A percentile compares a stretch with the other conserved stretches of the same genome.
These are phyloP conservation scores for Galbula dea DNA, from an alignment of 2,113 vertebrate genomes.

Conservation along the genomic window DNA sequence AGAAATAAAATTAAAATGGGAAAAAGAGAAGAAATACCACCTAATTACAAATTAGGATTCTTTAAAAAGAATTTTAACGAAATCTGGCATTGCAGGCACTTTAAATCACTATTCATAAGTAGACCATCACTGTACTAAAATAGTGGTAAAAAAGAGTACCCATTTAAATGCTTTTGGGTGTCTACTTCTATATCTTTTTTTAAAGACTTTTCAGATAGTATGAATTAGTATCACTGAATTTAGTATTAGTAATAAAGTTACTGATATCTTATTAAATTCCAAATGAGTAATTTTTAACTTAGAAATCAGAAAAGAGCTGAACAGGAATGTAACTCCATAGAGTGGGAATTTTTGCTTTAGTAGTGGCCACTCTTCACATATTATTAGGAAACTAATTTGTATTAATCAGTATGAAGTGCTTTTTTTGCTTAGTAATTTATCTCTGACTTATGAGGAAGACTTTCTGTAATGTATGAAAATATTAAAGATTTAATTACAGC, in stretches of 20 bases:
- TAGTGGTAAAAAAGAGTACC: not conserved
- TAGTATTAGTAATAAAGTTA: not conserved
- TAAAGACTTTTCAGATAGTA: not conserved
- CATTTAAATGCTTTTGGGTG: not conserved
- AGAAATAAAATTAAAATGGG: not conserved
- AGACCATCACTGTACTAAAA: not conserved
- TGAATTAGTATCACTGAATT: not conserved
- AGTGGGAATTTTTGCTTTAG: not conserved
- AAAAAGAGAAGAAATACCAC: not conserved
- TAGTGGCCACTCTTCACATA: not conserved
- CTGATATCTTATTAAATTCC: not conserved
- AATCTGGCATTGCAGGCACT: not conserved
- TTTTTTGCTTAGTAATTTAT: not conserved
- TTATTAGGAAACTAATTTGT: not conserved
- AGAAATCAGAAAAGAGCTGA: not conserved
- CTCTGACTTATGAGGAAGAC: not conserved
- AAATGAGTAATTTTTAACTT: not conserved
- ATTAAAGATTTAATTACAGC: not conserved
- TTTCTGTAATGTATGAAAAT: not conserved
- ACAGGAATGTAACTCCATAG: not conserved
- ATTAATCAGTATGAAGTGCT: not conserved
- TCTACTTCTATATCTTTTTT: not conserved
- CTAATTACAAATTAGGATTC: not conserved
- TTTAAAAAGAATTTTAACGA: not conserved
- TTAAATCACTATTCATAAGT: not conserved